These are phyloP conservation scores for Atherinosoma microstoma DNA, from an alignment of 2,797 vertebrate genomes.

Conservation along the genomic window DNA sequence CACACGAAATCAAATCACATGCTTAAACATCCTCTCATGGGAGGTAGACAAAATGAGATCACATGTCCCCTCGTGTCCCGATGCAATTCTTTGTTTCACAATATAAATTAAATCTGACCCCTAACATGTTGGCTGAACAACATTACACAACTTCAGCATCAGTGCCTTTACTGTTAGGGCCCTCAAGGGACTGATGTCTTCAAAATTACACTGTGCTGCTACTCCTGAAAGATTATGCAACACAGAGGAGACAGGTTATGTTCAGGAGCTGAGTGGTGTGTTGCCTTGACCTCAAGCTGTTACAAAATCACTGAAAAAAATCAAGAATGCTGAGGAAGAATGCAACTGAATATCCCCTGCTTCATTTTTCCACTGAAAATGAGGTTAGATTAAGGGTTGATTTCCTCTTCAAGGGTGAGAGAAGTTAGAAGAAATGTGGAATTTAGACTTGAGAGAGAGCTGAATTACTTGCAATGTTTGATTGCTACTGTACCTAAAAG, in stretches of 20 bases:
- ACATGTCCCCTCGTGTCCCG: not conserved
- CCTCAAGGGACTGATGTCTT: slow-evolving; percentile 33
- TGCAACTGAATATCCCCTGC: not conserved
- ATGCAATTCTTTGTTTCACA: slow-evolving; percentile 16
- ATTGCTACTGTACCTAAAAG: not conserved
- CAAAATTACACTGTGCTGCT: slow-evolving; percentile 40
- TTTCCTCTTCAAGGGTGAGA: not conserved
- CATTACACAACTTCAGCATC: slow-evolving; percentile 25
- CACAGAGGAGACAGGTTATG: slow-evolving; percentile 18
- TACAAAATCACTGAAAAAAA: slow-evolving; percentile 8
- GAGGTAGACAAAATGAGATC: slow-evolving; percentile 20
- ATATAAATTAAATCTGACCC: slow-evolving; percentile 26
- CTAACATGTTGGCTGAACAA: slow-evolving; percentile 33
- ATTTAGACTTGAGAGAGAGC: not conserved
- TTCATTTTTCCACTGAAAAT: not conserved
- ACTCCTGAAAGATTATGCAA: slow-evolving; percentile 43
- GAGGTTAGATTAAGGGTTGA: not conserved
- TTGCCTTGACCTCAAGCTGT: slow-evolving; percentile 4
- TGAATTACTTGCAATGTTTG: not conserved
- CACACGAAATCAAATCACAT: slow-evolving; percentile 31
- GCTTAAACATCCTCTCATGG: slow-evolving; percentile 2
- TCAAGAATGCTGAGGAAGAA: not conserved
- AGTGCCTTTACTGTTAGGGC: slow-evolving; percentile 4
- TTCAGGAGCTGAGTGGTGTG: slow-evolving; percentile 23
- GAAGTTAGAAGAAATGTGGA: not conserved